phyloP scores from a whole-genome alignment of 2,113 vertebrate genomes.

The Emydocephalus ijimae region DNA sequence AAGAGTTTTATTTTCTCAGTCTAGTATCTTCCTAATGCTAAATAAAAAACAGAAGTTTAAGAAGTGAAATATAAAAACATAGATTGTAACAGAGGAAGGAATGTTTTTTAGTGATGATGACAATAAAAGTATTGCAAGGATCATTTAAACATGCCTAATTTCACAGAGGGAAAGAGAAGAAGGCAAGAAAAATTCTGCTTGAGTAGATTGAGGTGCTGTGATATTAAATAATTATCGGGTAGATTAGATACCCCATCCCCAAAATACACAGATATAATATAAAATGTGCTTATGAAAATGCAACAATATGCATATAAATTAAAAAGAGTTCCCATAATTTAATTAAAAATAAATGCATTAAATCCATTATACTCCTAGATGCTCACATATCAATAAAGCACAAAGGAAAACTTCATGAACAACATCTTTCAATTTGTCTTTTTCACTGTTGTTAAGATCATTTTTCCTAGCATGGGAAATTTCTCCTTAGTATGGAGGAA shows the following conservation, averaged over 20 bases:
- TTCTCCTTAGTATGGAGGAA: background rate
- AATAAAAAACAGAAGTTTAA: background rate
- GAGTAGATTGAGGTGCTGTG: background rate
- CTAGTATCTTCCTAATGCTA: background rate
- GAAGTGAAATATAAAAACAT: background rate
- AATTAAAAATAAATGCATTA: background rate
- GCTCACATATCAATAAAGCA: background rate
- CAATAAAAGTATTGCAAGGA: background rate
- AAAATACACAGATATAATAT: background rate
- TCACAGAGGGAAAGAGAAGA: background rate
- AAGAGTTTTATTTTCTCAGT: background rate
- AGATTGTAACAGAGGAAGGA: background rate
- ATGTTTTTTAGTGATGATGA: background rate
- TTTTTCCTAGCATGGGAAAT: background rate
- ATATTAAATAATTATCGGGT: background rate
- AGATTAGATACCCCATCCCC: background rate
- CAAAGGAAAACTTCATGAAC: background rate
- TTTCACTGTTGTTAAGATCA: background rate
- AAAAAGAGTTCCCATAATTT: background rate
- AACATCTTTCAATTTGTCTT: background rate
- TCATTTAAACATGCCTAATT: background rate
- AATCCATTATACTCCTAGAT: background rate
- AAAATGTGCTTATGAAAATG: background rate
- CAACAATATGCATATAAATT: background rate
- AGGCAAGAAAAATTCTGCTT: background rate